Base-by-base conservation (phyloP, 1,140 invertebrate species). In the Drosophila funebris region DNA sequence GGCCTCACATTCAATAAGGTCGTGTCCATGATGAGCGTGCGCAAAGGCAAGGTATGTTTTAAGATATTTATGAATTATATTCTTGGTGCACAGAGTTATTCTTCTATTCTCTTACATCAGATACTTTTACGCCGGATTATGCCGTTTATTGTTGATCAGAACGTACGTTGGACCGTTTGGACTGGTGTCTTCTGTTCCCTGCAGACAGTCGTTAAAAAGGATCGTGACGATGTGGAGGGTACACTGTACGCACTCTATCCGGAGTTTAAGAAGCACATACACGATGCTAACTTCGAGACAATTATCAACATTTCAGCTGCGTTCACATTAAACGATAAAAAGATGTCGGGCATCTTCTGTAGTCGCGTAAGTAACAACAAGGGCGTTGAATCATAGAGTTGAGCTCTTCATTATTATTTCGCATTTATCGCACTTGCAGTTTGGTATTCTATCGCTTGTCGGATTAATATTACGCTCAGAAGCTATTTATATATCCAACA, bases 31-130 rank as follows among this genome's bases (percentile, higher is more conserved):
- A 91, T 96, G 70, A 94, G 93, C 76, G 95, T 96, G 52, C 93
- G 95, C 66, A 96, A 96, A 82, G 96, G 95, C 85, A 95, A 95
- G 93, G 95, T 95, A 89, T 14, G 33, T 36, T 3, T 6, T 52
- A n/a, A 56, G 66, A 39, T 62, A 8, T 76, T 73, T 83, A 41
- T 20, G 43, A 60, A 6, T 24, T 20, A 22, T n/a, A 20, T 44
- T 4, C n/a, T n/a, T n/a, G n/a, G n/a, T 27, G 24, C 7, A 24
- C 6, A 7, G 6, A 4, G 14, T 39, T 50, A n/a, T 3, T 4
- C 6, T 27, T 33, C 8, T 41, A 29, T 16, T 53, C 18, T 13
- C 4, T 29, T 22, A 24, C 48, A 84, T 46, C 54, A 94, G 94
- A 93, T 92, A 73, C 89, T 95, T 41, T 84, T 95, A 41, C 88